Evolutionary conservation across 30 jellyfish, hydroid and myxozoan species (phyloP).

Genomic region (Pelagia noctiluca): DNA sequence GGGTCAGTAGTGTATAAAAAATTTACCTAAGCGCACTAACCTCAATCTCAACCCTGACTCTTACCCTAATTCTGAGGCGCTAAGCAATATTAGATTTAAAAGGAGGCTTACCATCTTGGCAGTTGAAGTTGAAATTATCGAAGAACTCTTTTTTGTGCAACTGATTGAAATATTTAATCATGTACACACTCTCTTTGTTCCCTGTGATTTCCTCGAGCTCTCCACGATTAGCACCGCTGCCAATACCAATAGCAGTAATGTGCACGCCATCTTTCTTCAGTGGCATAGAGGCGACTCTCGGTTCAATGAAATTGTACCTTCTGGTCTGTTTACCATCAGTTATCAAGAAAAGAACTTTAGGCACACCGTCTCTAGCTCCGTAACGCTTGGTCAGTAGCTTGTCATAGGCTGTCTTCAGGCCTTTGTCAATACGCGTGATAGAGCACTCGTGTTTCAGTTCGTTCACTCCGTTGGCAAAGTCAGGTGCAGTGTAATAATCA

Average conservation of each 20-base stretch:
- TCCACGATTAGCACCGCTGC: conserved; percentile 43
- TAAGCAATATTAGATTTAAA: background rate
- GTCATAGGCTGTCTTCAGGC: conserved; percentile 30
- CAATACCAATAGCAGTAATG: conserved; percentile 60
- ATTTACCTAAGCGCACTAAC: background rate
- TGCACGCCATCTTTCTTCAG: conserved; percentile 36
- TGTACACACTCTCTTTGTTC: conserved; percentile 39
- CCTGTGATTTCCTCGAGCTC: conserved; percentile 70
- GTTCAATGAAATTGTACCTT: conserved; percentile 25
- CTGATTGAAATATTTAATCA: conserved; percentile 31
- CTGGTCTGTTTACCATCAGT: conserved; percentile 50
- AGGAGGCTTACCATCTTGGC: conserved; percentile 23
- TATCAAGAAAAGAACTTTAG: conserved; percentile 32
- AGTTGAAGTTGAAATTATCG: conserved; percentile 42
- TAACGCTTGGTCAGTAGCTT: conserved; percentile 45
- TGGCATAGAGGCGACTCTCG: conserved; percentile 61
- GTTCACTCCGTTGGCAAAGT: conserved; percentile 31
- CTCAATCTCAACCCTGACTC: too few relatives aligned
- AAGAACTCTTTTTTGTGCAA: conserved; percentile 8
- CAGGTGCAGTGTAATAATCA: conserved; percentile 39
- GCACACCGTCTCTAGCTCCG: conserved; percentile 60
- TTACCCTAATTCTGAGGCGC: background rate
- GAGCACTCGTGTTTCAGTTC: conserved; percentile 44
- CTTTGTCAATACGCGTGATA: conserved; percentile 40
- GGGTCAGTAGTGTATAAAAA: too few relatives aligned